Evolutionary conservation across 2,113 vertebrate genomes (phyloP), one percentile per base, ranked within the genome.

Genomic region (Cinclus mexicanus): DNA sequence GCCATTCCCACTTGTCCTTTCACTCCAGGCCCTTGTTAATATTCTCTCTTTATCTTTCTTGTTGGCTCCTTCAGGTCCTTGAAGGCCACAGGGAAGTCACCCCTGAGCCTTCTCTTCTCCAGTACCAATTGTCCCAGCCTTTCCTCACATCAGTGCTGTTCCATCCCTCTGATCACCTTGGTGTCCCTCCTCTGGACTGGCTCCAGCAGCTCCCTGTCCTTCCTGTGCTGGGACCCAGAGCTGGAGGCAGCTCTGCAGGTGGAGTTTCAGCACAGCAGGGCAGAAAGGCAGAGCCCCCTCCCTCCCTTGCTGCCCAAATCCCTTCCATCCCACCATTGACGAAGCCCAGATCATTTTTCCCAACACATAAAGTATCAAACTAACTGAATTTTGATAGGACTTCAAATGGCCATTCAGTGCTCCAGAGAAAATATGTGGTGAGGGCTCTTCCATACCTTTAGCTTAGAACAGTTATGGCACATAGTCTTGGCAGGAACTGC

Each of bases 401-500:
- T 82, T 55, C 39, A 83, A 16, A 53, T 18, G 46, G 41, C 11
- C 13, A 33, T 68, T 78, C 12, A 46, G 28, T 22, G 52, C 24
- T 93, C 49, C 57, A 78, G 35, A 31, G n/a, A 55, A 88, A 56
- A 41, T 22, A 49, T 0, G 12, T 35, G 12, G 10, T 41, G 18
- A 70, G 16, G 29, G 10, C 7, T 57, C 26, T 23, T 63, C 57
- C 81, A 46, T 97, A 97, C 97, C 97, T 97, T 97, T 49, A 97
- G 60, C 59, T 96, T 95, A 59, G 97, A 97, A 52, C 93, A 86
- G 1, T 35, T 81, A 26, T 50, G 65, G 41, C 60, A 93, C 47
- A 87, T 0, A 1, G 20, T 47, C 31, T 75, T 95, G 69, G 37
- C 47, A 71, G 89, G 68, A 72, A 5, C 75, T 29, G 23, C 1